Base-by-base conservation (phyloP, 2,113 vertebrate genomes). In the Capreolus pygargus region DNA sequence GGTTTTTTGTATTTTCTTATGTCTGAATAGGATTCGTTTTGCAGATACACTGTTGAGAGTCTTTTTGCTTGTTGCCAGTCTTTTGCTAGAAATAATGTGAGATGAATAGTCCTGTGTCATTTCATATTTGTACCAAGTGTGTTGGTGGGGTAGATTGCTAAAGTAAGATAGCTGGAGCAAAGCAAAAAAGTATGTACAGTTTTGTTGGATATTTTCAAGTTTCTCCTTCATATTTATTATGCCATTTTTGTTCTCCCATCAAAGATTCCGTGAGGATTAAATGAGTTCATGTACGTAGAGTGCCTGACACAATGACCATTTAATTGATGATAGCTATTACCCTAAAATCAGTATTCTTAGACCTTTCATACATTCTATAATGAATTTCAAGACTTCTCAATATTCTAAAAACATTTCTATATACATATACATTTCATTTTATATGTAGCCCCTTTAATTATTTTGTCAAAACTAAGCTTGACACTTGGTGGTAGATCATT, bases 21-120 rank as follows among this genome's bases (percentile, higher is more conserved):
- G 39, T n/a, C 54, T 93, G 6, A 55, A 13, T 57, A 84, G 55
- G 50, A 36, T 67, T 39, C 21, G 2, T 54, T 50, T 45, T 47
- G 12, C 84, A 57, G 64, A 70, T 67, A 14, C 4, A 76, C 19
- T 50, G 1, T 33, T 84, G 21, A 84, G 52, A n/a, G 36, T 82
- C 58, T 82, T 86, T 95, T 82, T 5, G 27, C 43, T 70, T 92
- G 28, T 70, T 92, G 27, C 64, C 60, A 82, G 1, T 33, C 87
- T 96, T 96, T 74, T 95, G 39, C 84, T 94, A n/a, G 78, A 92
- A 93, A 76, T 89, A 89, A 54, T 76, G 16, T 90, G 5, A 50
- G 23, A 6, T 88, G 28, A 74, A 86, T 86, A 90, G 81, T 90
- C 10, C 54, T 70, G 11, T 86, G 9, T 92, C 19, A 58, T 88